Conservation (phyloP, 2,888 invertebrate species). For the Idaea dimidiata region DNA sequence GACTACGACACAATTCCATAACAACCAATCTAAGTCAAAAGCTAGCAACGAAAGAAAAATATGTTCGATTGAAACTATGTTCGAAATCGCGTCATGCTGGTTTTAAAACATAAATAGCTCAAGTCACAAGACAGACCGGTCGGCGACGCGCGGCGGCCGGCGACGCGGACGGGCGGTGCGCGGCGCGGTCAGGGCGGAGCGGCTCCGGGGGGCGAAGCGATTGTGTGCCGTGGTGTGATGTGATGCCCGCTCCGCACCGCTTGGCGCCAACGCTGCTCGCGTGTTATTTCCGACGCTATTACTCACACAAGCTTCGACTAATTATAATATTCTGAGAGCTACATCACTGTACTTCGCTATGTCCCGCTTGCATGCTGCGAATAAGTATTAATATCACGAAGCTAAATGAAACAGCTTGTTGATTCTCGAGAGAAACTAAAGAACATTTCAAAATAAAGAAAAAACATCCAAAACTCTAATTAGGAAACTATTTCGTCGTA, state of each 20-base stretch:
- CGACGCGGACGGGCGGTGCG: conserved; percentile 18
- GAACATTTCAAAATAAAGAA: neutral
- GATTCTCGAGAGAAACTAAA: neutral
- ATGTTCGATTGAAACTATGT: conserved; percentile 14
- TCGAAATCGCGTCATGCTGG: conserved; percentile 39
- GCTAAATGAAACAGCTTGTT: neutral
- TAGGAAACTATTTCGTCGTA: neutral
- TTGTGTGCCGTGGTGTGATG: conserved; percentile 33
- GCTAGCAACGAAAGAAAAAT: conserved; percentile 28
- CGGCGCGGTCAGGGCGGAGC: conserved; percentile 22
- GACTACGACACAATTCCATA: too few species aligned
- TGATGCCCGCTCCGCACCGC: conserved; percentile 57
- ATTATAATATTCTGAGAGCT: conserved; percentile 75
- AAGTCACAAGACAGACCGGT: conserved; percentile 76
- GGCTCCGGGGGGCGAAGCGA: conserved; percentile 23
- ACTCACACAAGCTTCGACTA: conserved; percentile 76
- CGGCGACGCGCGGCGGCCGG: conserved; percentile 40
- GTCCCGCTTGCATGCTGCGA: conserved; percentile 28
- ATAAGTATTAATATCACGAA: conserved; percentile 24
- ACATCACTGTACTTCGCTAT: conserved; percentile 56
- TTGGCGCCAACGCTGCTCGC: conserved; percentile 75
- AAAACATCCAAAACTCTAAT: neutral
- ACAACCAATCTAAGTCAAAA: conserved; percentile 39
- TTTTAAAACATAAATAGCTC: conserved; percentile 57
- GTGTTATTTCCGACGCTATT: conserved; percentile 78